phyloP scores from a whole-genome alignment of 2,113 vertebrate species.

The Hyaena hyaena region DNA sequence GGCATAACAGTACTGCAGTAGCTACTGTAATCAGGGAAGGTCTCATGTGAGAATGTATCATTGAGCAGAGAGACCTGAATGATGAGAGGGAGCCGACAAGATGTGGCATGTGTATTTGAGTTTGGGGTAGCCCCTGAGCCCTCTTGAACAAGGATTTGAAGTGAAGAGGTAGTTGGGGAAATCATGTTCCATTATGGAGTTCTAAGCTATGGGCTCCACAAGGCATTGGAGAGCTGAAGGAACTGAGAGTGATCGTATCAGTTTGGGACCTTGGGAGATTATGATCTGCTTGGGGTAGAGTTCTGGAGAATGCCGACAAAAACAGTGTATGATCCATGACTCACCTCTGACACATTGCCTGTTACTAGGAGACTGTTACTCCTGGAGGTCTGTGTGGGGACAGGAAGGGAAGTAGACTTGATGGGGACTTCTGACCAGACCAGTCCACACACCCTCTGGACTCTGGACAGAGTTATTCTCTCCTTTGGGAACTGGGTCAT shows the following conservation, averaged over 20 bases:
- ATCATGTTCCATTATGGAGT: not conserved
- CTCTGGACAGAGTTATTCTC: not conserved
- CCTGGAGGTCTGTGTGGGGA: not conserved
- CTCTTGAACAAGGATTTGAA: not conserved
- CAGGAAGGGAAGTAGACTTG: not conserved
- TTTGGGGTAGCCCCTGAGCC: not conserved
- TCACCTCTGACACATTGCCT: not conserved
- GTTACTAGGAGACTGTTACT: not conserved
- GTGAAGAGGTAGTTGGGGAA: not conserved
- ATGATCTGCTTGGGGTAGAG: not conserved
- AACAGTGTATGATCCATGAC: slow-evolving; percentile 13
- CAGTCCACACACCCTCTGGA: not conserved
- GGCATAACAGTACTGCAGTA: not conserved
- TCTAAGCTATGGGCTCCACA: not conserved
- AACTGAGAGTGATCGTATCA: not conserved
- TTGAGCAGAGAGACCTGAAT: not conserved
- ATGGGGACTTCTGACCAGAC: not conserved
- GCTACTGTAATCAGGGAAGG: not conserved
- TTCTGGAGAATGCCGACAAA: slow-evolving; percentile 20
- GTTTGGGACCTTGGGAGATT: not conserved
- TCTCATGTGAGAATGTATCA: not conserved
- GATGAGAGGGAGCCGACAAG: not conserved
- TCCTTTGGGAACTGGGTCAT: slow-evolving; percentile 14
- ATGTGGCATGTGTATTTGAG: not conserved
- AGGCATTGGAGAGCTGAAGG: not conserved